These are phyloP conservation scores for Acanthopagrus latus DNA, from an alignment of 2,797 vertebrate genomes.

Conservation along the genomic window DNA sequence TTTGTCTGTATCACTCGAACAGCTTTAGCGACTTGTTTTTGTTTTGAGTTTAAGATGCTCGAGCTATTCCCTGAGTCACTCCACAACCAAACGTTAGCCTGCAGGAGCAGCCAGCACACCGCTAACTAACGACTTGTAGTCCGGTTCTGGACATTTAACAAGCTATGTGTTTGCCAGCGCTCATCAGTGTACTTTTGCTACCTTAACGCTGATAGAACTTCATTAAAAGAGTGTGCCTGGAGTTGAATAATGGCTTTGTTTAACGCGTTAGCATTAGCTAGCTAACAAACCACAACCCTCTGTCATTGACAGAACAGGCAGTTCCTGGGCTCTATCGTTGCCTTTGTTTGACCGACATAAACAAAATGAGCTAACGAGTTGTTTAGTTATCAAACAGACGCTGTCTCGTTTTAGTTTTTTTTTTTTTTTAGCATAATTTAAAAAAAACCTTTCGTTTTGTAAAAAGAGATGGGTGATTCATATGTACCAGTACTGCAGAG, in stretches of 20 bases:
- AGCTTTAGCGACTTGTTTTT: background rate
- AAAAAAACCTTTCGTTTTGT: background rate
- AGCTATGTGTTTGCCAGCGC: background rate
- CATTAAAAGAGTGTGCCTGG: background rate
- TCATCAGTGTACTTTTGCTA: background rate
- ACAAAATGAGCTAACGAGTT: background rate
- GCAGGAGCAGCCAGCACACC: constrained; percentile 74
- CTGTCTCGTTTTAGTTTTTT: background rate
- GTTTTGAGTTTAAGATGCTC: background rate
- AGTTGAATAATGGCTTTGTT: background rate
- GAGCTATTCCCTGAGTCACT: constrained; percentile 72
- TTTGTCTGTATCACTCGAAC: background rate
- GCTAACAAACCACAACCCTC: constrained; percentile 33
- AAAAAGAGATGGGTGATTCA: background rate
- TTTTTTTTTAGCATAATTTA: background rate
- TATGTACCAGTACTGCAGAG: background rate
- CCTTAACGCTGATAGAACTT: accelerated
- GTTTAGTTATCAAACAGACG: background rate
- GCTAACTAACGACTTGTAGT: background rate
- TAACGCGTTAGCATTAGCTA: constrained; percentile 49
- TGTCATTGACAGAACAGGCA: constrained; percentile 13
- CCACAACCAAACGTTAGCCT: constrained; percentile 45
- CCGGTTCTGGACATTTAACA: background rate
- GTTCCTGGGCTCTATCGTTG: background rate
- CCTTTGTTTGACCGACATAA: background rate